A percentile compares a stretch with the other conserved stretches of the same genome.
Conservation (phyloP, 2,888 invertebrate genomes). For the Alviniconcha strummeri region DNA sequence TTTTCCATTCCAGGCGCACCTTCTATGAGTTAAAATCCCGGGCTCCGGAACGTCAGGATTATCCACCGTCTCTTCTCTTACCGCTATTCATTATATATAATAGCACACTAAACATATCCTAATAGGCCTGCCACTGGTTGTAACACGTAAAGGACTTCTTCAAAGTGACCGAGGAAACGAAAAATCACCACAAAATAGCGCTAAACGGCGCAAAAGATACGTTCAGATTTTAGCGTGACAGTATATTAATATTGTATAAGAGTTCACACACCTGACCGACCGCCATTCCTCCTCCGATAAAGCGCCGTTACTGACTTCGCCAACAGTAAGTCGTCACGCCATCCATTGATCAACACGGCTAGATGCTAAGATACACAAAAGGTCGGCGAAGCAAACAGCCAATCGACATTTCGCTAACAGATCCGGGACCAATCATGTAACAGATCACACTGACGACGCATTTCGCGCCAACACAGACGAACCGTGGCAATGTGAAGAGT, state of each 20-base stretch:
- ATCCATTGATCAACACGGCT: conserved; percentile 19
- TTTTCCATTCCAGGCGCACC: too few species aligned
- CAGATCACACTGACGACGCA: too few species aligned
- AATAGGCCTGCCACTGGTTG: not conserved
- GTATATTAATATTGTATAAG: conserved; percentile 5
- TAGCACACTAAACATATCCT: too few species aligned
- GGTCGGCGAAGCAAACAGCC: conserved; percentile 14
- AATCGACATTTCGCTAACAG: not conserved
- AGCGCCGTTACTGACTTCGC: conserved; percentile 19
- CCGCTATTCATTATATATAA: too few species aligned
- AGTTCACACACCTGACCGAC: conserved; percentile 20
- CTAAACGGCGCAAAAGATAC: not conserved
- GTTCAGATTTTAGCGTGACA: not conserved
- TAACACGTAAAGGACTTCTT: not conserved
- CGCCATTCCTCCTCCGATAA: conserved; percentile 20
- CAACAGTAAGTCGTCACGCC: conserved; percentile 27
- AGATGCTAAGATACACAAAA: conserved; percentile 28
- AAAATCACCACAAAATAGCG: not conserved
- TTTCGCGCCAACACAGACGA: too few species aligned
- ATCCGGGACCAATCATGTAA: too few species aligned
- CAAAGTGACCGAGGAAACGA: not conserved
- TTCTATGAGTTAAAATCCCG: too few species aligned
- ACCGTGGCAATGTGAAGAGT: too few species aligned
- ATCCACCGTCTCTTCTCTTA: too few species aligned
- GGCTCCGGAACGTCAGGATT: too few species aligned